A percentile compares a stretch with the other conserved stretches of the same genome.
Evolutionary conservation across 2,888 invertebrate genomes (phyloP).

Genomic region (Scaptomyza tumidula): DNA sequence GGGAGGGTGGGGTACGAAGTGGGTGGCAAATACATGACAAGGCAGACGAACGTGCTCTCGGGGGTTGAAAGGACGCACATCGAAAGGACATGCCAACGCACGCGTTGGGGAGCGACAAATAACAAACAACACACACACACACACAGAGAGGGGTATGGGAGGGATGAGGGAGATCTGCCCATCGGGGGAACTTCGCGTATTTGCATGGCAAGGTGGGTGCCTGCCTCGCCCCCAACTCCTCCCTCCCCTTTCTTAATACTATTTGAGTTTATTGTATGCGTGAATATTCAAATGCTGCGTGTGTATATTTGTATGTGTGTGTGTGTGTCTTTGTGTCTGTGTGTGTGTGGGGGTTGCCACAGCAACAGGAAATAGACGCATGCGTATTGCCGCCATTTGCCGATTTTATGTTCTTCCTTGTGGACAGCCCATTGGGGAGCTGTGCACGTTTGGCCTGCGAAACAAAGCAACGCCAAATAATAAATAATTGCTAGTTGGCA

Average conservation of each 20-base stretch:
- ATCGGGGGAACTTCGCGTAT: constrained; percentile 66
- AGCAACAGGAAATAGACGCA: constrained; percentile 82
- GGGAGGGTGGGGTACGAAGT: not conserved
- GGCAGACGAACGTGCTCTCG: constrained; percentile 55
- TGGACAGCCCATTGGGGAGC: constrained; percentile 58
- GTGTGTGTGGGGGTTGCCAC: constrained; percentile 78
- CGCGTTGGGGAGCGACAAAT: constrained; percentile 62
- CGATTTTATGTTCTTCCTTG: constrained; percentile 12
- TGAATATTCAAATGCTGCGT: constrained; percentile 76
- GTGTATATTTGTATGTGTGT: constrained; percentile 26
- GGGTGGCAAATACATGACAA: constrained; percentile 44
- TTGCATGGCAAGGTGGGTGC: constrained; percentile 59
- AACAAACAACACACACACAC: constrained; percentile 60
- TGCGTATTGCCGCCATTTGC: constrained; percentile 65
- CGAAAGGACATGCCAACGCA: constrained; percentile 39
- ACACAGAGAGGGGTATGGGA: constrained; percentile 19
- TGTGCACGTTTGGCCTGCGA: constrained; percentile 64
- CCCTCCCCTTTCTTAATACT: constrained; percentile 34
- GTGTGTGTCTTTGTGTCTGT: constrained; percentile 32
- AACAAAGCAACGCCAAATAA: constrained; percentile 80
- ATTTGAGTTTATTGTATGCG: constrained; percentile 78
- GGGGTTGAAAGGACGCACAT: constrained; percentile 58
- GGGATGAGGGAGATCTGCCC: constrained; percentile 11
- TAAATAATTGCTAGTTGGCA: constrained; percentile 79
- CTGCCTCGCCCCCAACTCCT: constrained; percentile 25